These are phyloP conservation scores for Achatina immaculata DNA, from an alignment of 1,140 invertebrate genomes.

Conservation along the genomic window DNA sequence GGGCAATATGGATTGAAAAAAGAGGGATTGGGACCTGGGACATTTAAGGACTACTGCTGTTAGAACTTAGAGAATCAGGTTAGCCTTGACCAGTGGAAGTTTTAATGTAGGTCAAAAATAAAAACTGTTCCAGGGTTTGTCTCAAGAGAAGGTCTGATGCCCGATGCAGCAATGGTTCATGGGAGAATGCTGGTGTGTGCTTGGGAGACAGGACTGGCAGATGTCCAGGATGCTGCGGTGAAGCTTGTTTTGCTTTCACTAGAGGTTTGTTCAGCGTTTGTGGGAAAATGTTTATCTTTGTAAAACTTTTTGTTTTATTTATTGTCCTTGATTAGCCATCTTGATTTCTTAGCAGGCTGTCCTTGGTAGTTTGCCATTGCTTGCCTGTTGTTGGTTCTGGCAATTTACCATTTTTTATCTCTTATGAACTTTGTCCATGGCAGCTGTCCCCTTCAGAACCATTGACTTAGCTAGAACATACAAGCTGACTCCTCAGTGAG, in stretches of 20 bases:
- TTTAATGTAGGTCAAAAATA: neutral
- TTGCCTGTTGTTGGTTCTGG: too few species aligned
- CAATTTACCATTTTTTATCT: too few species aligned
- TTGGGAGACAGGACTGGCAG: constrained; percentile 85
- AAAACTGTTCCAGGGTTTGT: constrained; percentile 52
- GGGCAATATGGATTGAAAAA: too few species aligned
- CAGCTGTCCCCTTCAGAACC: too few species aligned
- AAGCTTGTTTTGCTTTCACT: constrained; percentile 82
- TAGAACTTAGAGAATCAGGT: too few species aligned
- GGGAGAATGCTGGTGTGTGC: constrained; percentile 84
- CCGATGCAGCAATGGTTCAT: constrained; percentile 82
- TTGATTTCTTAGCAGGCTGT: neutral
- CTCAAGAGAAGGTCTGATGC: constrained; percentile 75
- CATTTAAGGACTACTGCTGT: too few species aligned
- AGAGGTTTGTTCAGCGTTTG: constrained; percentile 73
- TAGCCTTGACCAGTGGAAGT: too few species aligned
- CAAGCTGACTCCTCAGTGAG: too few species aligned
- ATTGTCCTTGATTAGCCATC: neutral
- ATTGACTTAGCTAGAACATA: too few species aligned
- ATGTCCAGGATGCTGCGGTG: constrained; percentile 82
- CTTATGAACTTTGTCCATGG: too few species aligned
- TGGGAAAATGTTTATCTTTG: constrained; percentile 31
- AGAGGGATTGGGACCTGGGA: too few species aligned
- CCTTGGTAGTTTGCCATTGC: neutral
- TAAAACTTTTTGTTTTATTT: constrained; percentile 12